phyloP scores from a whole-genome alignment of 2,113 vertebrate species.

The Mohoua ochrocephala region DNA sequence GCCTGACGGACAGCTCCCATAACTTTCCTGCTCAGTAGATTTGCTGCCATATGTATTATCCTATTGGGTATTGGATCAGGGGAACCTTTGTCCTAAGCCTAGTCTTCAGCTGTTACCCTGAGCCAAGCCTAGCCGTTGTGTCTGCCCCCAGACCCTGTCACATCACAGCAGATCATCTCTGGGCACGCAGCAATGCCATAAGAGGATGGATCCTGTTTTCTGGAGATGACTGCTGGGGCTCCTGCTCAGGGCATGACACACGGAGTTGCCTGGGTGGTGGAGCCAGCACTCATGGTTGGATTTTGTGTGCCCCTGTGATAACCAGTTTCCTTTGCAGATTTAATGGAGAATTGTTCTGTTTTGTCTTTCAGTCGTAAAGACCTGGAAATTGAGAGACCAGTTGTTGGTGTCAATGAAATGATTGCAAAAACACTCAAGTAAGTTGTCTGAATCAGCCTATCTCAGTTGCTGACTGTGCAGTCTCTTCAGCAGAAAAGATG shows the following conservation, averaged over 20 bases:
- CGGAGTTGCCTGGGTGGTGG: background rate
- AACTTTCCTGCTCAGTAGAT: background rate
- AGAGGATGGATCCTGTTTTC: background rate
- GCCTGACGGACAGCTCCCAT: background rate
- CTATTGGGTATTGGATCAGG: background rate
- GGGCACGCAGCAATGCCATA: background rate
- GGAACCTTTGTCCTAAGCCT: background rate
- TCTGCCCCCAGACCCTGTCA: background rate
- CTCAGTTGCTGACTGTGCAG: background rate
- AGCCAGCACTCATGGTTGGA: background rate
- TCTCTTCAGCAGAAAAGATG: background rate
- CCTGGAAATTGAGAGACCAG: constrained; percentile 90
- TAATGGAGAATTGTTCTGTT: background rate
- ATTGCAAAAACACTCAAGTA: constrained; percentile 88
- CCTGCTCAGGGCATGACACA: background rate
- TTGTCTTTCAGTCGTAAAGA: constrained; percentile 84
- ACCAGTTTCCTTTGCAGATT: background rate
- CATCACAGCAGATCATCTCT: background rate
- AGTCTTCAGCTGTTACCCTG: background rate
- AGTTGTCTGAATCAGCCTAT: constrained; percentile 39
- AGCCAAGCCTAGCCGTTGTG: background rate
- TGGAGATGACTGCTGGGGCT: background rate
- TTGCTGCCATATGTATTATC: background rate
- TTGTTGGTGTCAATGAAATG: constrained; percentile 81
- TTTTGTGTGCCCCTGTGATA: background rate